phyloP scores from a whole-genome alignment of 2,888 invertebrate genomes.

The Caenorhabditis imperialis region DNA sequence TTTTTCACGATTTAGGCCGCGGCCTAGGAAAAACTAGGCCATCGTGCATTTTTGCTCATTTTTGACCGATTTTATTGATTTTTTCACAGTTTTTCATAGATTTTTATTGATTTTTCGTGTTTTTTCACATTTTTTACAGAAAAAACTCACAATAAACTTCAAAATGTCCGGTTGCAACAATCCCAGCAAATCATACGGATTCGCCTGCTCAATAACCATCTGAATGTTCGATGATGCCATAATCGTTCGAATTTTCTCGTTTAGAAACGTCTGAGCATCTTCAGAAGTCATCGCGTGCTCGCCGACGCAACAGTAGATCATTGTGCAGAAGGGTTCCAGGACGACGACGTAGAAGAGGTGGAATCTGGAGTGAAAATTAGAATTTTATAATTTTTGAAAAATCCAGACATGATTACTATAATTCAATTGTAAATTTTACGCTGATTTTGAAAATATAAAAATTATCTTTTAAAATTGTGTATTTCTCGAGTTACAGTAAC shows the following conservation, averaged over 20 bases:
- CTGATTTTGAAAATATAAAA: no score
- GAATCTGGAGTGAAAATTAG: conserved; percentile 33
- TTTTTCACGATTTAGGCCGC: not conserved
- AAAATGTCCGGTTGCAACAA: conserved; percentile 46
- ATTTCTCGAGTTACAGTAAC: no score
- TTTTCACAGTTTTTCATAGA: no score
- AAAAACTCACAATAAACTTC: conserved; percentile 43
- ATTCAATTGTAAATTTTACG: no score
- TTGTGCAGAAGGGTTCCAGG: conserved; percentile 52
- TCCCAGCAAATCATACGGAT: conserved; percentile 40
- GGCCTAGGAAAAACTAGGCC: no score
- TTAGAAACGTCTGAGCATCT: conserved; percentile 49
- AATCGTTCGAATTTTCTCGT: conserved; percentile 42
- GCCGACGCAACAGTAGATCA: conserved; percentile 55
- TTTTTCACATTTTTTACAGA: not conserved
- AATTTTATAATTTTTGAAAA: not conserved
- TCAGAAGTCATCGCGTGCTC: conserved; percentile 34
- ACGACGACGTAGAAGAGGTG: conserved; percentile 52
- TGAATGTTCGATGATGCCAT: conserved; percentile 45
- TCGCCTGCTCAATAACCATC: conserved; percentile 45
- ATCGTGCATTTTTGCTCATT: no score
- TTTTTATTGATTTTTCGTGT: not conserved
- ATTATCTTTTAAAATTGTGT: no score
- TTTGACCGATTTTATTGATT: no score
- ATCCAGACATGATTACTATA: not conserved